These are phyloP conservation scores for Graptemys geographica DNA, from an alignment of 2,797 vertebrate genomes.

Conservation along the genomic window DNA sequence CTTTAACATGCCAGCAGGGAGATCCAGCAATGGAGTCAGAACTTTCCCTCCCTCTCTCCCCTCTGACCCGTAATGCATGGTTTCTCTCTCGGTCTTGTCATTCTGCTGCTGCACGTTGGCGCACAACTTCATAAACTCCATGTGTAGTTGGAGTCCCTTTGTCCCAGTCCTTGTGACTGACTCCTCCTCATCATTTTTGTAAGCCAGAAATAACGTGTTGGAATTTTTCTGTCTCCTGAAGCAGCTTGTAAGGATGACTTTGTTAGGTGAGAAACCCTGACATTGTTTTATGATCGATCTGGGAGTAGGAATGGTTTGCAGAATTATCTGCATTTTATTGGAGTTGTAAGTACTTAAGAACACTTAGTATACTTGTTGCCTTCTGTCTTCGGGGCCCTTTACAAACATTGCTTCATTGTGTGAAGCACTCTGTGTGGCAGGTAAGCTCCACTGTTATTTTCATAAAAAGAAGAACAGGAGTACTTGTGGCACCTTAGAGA, in stretches of 20 bases:
- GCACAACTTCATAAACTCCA: background rate
- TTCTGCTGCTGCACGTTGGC: background rate
- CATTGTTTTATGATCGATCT: background rate
- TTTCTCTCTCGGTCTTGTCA: background rate
- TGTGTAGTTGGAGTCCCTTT: background rate
- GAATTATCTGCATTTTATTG: background rate
- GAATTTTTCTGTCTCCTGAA: background rate
- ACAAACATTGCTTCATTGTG: background rate
- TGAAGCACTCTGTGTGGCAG: background rate
- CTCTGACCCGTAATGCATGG: background rate
- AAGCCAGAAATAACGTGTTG: background rate
- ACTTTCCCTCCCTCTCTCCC: background rate
- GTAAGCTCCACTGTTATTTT: background rate
- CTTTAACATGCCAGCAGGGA: conserved; percentile 25
- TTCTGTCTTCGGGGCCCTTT: background rate
- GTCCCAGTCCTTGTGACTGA: background rate
- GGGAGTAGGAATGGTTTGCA: background rate
- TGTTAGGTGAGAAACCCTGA: background rate
- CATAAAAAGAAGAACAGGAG: too few relatives aligned
- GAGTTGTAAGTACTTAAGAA: background rate
- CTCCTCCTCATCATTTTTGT: background rate
- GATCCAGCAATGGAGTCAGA: background rate
- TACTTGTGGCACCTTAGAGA: too few relatives aligned
- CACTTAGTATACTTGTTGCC: background rate
- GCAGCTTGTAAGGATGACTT: background rate